phyloP scores from a whole-genome alignment of 2,888 invertebrate species.

The Cylindroiulus punctatus region DNA sequence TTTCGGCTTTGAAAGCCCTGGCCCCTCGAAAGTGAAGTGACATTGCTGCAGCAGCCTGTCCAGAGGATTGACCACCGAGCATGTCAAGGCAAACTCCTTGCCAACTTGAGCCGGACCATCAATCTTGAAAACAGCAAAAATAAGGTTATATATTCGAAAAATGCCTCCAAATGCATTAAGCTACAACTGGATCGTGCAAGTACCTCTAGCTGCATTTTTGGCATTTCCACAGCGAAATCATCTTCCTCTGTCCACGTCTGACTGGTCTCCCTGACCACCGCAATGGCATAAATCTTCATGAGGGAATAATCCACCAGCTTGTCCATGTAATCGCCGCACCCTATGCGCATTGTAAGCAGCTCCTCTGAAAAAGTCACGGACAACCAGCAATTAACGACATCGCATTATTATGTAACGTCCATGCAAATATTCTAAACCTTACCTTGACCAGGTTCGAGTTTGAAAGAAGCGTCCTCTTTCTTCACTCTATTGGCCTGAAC shows the following conservation, averaged over 20 bases:
- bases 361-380: slow-evolving; percentile 64
- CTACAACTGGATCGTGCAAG: background rate
- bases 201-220: slow-evolving; percentile 76
- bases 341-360: slow-evolving; percentile 73
- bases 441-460: slow-evolving; percentile 73
- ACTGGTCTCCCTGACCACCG: slow-evolving; percentile 81
- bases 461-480: slow-evolving; percentile 75
- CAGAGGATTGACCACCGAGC: slow-evolving; percentile 77
- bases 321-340: slow-evolving; percentile 75
- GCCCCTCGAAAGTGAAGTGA: slow-evolving; percentile 77
- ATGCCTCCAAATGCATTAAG: background rate
- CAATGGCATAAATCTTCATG: slow-evolving; percentile 79
- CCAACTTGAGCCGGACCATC: slow-evolving; percentile 72
- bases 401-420: background rate
- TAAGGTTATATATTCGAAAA: slow-evolving; percentile 1
- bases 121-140: slow-evolving; percentile 68
- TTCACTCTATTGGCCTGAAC: slow-evolving; percentile 77
- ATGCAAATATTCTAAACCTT: slow-evolving; percentile 62
- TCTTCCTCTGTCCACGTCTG: slow-evolving; percentile 86
- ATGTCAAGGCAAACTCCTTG: slow-evolving; percentile 70
- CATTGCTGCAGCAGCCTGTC: slow-evolving; percentile 74
- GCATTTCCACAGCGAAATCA: slow-evolving; percentile 81
- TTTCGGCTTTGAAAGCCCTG: slow-evolving; percentile 74
- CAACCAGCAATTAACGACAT: background rate
- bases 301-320: slow-evolving; percentile 77